Base-by-base conservation (phyloP, 2,113 vertebrate genomes). In the Ceuthmochares aereus region DNA sequence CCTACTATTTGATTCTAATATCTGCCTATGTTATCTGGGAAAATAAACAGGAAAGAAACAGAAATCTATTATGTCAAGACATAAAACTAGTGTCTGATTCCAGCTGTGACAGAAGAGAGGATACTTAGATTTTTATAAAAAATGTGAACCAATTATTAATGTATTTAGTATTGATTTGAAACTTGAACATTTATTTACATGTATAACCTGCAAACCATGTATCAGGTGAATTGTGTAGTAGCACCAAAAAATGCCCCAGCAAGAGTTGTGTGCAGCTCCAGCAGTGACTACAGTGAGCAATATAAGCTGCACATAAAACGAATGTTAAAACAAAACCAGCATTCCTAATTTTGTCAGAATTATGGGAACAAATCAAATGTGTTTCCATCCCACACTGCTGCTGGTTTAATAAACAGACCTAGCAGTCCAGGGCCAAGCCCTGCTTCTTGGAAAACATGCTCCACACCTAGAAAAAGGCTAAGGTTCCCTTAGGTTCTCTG, bases 361-460 rank as follows among this genome's bases (percentile, higher is more conserved):
- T 59, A 67, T 3, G 12, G 51, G 60, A 87, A 45, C 30, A 34
- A 73, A 86, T 10, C 47, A 85, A 95, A 79, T 25, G 18, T 3
- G 4, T 74, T 88, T 86, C 60, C 66, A 75, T 36, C 42, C 47
- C 72, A 55, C 30, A n/a, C 20, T 8, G 14, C 42, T 86, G 42
- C 26, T 59, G 34, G 59, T 93, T 68, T 63, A 90, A 90, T 49
- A 93, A 88, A 87, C 51, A 79, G 62, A 91, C 7, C 7, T 26
- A 62, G 21, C 59, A 62, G 56, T 16, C 32, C 83, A 90, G 42
- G 37, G 59, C 51, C 75, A 94, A 91, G 77, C 52, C 75, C 58
- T 83, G n/a, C 58, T 91, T 89, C 81, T 78, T 91, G 69, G 62
- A 72, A 90, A 95, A 89, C 36, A 75, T 60, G 84, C 19, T 87